phyloP scores from a whole-genome alignment of 2,888 invertebrate species.

The Deilephila elpenor region DNA sequence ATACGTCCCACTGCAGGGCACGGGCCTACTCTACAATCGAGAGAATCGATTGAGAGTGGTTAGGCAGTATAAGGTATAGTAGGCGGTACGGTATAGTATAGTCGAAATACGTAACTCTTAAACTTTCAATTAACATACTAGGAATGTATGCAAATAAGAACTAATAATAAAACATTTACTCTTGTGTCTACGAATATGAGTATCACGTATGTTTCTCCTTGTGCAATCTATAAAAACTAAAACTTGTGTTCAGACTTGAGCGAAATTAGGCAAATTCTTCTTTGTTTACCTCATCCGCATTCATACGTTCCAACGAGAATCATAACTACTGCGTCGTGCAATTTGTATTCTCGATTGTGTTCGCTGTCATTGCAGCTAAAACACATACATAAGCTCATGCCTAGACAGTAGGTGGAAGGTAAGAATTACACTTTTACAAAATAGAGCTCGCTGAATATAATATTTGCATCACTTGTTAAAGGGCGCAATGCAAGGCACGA shows the following conservation, averaged over 20 bases:
- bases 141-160: not conserved
- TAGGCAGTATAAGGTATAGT: too few species aligned
- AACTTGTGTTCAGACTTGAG: conserved; percentile 18
- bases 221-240: conserved; percentile 1
- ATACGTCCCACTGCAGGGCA: too few species aligned
- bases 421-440: too few species aligned
- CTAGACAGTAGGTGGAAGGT: too few species aligned
- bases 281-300: conserved; percentile 1
- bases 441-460: too few species aligned
- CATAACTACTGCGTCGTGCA: not conserved
- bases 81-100: too few species aligned
- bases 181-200: too few species aligned
- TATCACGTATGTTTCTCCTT: not conserved
- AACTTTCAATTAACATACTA: not conserved
- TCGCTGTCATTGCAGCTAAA: not conserved
- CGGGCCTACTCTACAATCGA: too few species aligned
- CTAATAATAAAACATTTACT: not conserved
- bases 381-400: not conserved
- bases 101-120: not conserved
- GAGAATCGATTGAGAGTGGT: too few species aligned
- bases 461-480: too few species aligned
- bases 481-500: too few species aligned
- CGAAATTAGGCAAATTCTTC: conserved; percentile 11
- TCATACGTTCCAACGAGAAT: not conserved
- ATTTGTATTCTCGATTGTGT: not conserved